phyloP scores from a whole-genome alignment of 2,797 vertebrate genomes.

The Thripadectes ignobilis region DNA sequence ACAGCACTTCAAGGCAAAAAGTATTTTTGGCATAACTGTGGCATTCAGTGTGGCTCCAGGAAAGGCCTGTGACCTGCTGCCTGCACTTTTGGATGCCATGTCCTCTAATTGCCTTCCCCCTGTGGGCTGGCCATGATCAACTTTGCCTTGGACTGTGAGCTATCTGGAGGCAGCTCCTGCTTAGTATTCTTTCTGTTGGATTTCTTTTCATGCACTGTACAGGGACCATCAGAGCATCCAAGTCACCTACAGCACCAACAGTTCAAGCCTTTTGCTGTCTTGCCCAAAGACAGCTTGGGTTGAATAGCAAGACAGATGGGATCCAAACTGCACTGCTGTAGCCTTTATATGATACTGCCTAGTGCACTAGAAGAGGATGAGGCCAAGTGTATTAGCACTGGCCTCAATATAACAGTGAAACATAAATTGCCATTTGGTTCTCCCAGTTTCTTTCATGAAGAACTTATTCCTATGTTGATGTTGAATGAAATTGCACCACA shows the following conservation, averaged over 20 bases:
- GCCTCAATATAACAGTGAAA: background rate
- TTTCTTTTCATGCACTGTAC: background rate
- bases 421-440: background rate
- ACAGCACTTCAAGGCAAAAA: background rate
- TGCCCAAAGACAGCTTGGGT: background rate
- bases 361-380: background rate
- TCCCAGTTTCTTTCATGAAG: background rate
- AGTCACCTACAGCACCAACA: background rate
- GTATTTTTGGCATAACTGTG: background rate
- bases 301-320: background rate
- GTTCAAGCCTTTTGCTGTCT: background rate
- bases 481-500: background rate
- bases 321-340: background rate
- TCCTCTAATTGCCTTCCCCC: background rate
- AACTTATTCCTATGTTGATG: background rate
- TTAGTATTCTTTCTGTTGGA: background rate
- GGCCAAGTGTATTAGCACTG: background rate
- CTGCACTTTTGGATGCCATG: background rate
- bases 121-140: rapidly evolving
- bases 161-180: background rate
- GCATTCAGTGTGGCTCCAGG: background rate
- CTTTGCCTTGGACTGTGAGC: background rate
- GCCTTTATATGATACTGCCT: background rate
- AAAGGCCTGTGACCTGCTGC: background rate
- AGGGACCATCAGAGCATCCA: background rate